Conservation (phyloP, 1,140 invertebrate genomes). For the Temnothorax curvispinosus region DNA sequence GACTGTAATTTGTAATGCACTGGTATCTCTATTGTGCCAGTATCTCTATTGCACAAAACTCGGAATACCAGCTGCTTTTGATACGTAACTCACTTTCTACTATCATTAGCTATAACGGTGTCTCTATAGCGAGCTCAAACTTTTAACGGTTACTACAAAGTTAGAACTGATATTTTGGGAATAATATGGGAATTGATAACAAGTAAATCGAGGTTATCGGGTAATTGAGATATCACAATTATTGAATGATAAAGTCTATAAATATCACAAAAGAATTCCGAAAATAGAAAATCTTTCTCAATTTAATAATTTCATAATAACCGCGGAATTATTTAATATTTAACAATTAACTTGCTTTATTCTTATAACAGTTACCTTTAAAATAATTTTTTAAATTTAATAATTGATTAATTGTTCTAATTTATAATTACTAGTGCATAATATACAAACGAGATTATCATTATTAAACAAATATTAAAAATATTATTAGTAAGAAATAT, state of each 20-base stretch:
- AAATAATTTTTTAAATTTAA: not conserved
- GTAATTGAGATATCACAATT: not conserved
- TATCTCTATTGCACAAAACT: slow-evolving; percentile 2
- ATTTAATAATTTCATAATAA: not conserved
- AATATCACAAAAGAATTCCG: not conserved
- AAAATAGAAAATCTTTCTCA: not conserved
- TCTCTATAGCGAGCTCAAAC: not conserved
- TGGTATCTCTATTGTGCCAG: not conserved
- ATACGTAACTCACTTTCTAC: slow-evolving; percentile 54
- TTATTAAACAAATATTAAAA: not conserved
- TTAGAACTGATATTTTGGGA: not conserved
- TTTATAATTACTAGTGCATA: not conserved
- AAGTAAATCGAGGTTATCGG: not conserved
- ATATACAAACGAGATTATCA: not conserved
- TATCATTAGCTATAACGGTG: not conserved
- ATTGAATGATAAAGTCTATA: not conserved
- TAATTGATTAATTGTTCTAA: not conserved
- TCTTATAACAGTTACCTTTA: not conserved
- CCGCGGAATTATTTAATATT: slow-evolving; percentile 1
- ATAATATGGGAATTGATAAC: not conserved
- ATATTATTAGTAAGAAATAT: not conserved
- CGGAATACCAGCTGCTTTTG: not conserved
- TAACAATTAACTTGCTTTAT: not conserved
- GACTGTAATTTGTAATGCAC: no score
- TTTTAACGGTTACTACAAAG: not conserved